Percentiles rank a stretch among this genome's conserved stretches.
phyloP scores from a whole-genome alignment of 2,797 vertebrate species.

The Myotis pilosus region DNA sequence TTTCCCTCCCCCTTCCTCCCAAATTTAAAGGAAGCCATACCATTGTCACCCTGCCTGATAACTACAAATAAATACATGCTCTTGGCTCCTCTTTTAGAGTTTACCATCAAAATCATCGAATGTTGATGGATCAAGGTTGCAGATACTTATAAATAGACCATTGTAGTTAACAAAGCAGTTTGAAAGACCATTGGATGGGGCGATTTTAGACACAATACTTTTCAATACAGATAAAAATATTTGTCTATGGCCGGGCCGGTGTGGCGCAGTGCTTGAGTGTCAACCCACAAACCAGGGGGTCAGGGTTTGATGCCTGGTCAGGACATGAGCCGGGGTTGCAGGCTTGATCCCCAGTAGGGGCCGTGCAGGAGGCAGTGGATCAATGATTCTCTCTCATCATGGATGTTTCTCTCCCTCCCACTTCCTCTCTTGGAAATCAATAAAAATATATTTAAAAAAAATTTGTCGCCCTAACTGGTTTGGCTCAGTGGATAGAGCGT shows the following conservation, averaged over 20 bases:
- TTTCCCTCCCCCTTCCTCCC: background rate
- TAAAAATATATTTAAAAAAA: background rate
- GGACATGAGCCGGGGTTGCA: no score
- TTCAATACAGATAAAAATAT: conserved; percentile 13
- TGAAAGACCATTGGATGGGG: background rate
- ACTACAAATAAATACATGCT: conserved; percentile 1
- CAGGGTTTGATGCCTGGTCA: no score
- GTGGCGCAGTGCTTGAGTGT: no score
- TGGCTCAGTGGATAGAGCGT: no score
- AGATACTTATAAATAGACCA: background rate
- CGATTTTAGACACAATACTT: background rate
- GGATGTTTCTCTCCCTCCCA: background rate
- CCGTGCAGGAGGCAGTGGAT: no score
- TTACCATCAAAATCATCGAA: background rate
- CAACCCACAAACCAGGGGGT: no score
- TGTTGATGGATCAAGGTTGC: background rate
- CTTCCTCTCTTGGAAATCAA: background rate
- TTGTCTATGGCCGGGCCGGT: background rate
- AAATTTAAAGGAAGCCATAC: background rate
- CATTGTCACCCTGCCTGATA: background rate
- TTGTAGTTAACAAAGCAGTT: conserved; percentile 11
- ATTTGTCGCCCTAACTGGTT: background rate
- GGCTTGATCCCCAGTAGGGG: no score
- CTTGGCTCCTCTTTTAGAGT: background rate
- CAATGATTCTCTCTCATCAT: background rate